Evolutionary conservation across 2,797 vertebrate species (phyloP), one percentile per base, ranked within the genome.

Genomic region (Sebastes goodei): DNA sequence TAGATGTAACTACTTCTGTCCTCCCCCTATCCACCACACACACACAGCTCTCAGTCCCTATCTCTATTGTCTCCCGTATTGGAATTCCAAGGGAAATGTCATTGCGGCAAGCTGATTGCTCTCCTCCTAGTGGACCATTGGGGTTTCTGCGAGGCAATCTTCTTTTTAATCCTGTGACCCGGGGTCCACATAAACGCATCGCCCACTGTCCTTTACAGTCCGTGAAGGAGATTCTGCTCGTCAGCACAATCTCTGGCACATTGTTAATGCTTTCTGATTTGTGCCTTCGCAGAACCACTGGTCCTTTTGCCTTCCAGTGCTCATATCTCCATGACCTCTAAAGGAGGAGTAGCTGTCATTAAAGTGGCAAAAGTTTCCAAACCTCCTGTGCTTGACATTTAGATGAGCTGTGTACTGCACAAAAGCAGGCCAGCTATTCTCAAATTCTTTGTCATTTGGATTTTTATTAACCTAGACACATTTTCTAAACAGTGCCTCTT

Each of bases 211-310:
- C 86, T 93, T 84, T 82, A n/a, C 78, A 64, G 62, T 15, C 81
- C 82, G 53, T 80, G 88, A 83, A 89, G 86, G 83, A 88, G 87
- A 89, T 55, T 69, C 35, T 30, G 21, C 77, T 83, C 23, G 77
- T 94, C 92, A 87, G 91, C 93, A 85, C 84, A 89, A 87, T 89
- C 83, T 85, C n/a, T 4, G 79, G 69, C 76, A 82, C 81, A 56
- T 76, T 74, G 76, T 81, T 81, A 90, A 91, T 76, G 74, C 87
- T 86, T 81, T 86, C 67, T 85, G 88, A 86, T 87, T 88, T 64
- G 64, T 72, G 81, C 79, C 74, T 69, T 77, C 3, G 6, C 70
- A 27, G 23, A 84, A 70, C 32, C 52, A 8, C 42, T 8, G 46
- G 33, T 63, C 79, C 64, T 72, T 74, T 66, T 62, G 60, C 78